Conservation (phyloP, 2,888 invertebrate genomes). For the Proisotoma minuta region DNA sequence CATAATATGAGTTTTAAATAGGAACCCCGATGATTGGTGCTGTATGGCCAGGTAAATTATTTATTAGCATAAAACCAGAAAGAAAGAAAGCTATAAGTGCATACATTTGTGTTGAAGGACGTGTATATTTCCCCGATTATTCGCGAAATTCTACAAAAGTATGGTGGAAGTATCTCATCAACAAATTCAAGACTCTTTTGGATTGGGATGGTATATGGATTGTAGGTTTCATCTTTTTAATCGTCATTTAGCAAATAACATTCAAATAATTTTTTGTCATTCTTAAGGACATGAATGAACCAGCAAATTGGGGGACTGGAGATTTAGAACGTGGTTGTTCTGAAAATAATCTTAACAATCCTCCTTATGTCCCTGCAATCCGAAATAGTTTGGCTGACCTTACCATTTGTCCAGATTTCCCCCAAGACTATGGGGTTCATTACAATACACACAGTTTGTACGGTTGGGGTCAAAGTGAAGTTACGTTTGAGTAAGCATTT, state of each 20-base stretch:
- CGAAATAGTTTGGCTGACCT: background rate
- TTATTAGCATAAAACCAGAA: background rate
- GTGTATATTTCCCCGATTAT: constrained; percentile 45
- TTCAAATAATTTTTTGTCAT: constrained; percentile 4
- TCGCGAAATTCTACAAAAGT: constrained; percentile 32
- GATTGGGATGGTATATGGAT: constrained; percentile 47
- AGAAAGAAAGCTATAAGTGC: constrained; percentile 37
- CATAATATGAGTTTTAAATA: too few species aligned
- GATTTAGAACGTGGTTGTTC: constrained; percentile 57
- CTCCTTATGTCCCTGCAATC: constrained; percentile 63
- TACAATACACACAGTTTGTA: constrained; percentile 50
- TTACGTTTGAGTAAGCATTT: constrained; percentile 30
- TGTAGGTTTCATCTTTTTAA: constrained; percentile 22
- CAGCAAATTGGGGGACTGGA: constrained; percentile 72
- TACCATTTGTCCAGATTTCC: constrained; percentile 20
- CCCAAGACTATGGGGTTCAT: constrained; percentile 30
- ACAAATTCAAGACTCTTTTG: constrained; percentile 36
- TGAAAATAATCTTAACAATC: constrained; percentile 58
- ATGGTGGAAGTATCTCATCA: constrained; percentile 42
- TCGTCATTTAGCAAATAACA: background rate
- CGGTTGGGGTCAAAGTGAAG: constrained; percentile 46
- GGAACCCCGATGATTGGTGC: background rate
- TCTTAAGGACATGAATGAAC: constrained; percentile 79
- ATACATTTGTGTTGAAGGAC: constrained; percentile 38
- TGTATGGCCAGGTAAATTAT: background rate